phyloP scores from a whole-genome alignment of 2,888 invertebrate genomes.

The Drosophila diplacantha region DNA sequence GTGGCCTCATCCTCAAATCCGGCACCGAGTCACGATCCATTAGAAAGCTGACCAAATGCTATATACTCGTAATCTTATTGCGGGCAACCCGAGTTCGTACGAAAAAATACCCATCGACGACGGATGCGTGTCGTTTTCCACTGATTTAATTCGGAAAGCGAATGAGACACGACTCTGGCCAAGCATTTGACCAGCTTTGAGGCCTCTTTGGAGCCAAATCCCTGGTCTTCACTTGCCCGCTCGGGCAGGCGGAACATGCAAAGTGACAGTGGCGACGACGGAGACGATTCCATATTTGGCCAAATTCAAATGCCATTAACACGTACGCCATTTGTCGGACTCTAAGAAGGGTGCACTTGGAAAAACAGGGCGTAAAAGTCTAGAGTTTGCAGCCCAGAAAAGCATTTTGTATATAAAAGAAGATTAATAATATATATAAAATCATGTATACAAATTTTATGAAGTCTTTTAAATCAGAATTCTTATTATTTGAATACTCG shows the following conservation, averaged over 20 bases:
- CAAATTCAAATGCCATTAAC: slow-evolving; percentile 77
- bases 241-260: slow-evolving; percentile 62
- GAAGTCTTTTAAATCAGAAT: too few species aligned
- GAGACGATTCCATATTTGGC: slow-evolving; percentile 74
- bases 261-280: slow-evolving; percentile 63
- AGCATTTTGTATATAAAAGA: not conserved
- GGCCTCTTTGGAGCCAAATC: slow-evolving; percentile 12
- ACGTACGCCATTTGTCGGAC: slow-evolving; percentile 72
- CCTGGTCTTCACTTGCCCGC: too few species aligned
- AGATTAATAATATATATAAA: too few species aligned
- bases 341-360: slow-evolving; percentile 14
- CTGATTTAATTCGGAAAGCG: slow-evolving; percentile 49
- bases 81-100: slow-evolving; percentile 51
- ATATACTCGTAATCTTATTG: slow-evolving; percentile 40
- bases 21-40: slow-evolving; percentile 63
- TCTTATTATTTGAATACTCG: not conserved
- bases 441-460: too few species aligned
- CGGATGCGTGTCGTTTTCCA: slow-evolving; percentile 49
- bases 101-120: slow-evolving; percentile 23
- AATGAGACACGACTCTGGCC: slow-evolving; percentile 59
- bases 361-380: not conserved
- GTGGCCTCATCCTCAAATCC: slow-evolving; percentile 55
- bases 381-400: not conserved
- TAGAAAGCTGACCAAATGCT: slow-evolving; percentile 60
- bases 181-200: slow-evolving; percentile 32